Evolutionary conservation across 2,888 invertebrate species (phyloP).

Genomic region (Dasysyrphus tricinctus): DNA sequence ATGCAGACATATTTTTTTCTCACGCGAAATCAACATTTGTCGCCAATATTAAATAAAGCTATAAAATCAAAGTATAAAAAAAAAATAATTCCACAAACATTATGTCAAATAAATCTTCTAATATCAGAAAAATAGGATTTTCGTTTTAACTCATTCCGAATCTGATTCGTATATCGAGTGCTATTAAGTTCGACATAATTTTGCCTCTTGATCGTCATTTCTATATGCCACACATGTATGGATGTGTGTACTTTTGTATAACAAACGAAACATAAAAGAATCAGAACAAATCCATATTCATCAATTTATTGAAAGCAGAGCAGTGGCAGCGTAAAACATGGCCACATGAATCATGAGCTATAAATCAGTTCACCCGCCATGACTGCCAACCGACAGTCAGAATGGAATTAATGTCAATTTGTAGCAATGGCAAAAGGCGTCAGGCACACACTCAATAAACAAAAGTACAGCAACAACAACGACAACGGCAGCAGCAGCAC

Average conservation of each 20-base stretch:
- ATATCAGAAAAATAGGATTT: conserved; percentile 43
- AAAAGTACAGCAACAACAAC: conserved; percentile 53
- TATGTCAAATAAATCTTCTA: conserved; percentile 45
- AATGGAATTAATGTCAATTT: conserved; percentile 63
- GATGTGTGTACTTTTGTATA: not conserved
- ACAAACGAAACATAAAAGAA: conserved; percentile 42
- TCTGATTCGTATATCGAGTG: conserved; percentile 39
- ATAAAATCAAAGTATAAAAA: conserved; percentile 24
- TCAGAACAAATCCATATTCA: conserved; percentile 66
- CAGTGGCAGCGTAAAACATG: conserved; percentile 33
- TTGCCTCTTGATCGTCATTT: not conserved
- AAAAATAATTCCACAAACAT: conserved; percentile 22
- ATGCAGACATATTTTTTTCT: not conserved
- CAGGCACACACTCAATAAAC: conserved; percentile 64
- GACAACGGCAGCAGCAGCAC: not conserved
- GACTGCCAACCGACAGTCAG: conserved; percentile 32
- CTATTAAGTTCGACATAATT: conserved; percentile 39
- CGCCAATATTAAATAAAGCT: conserved; percentile 47
- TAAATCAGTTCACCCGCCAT: conserved; percentile 70
- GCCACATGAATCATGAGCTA: conserved; percentile 53
- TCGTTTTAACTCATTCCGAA: conserved; percentile 30
- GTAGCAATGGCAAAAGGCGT: conserved; percentile 45
- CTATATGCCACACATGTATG: not conserved
- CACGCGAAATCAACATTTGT: conserved; percentile 40
- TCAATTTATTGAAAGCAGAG: conserved; percentile 54